Percentiles rank a stretch among this genome's conserved stretches.
phyloP scores from a whole-genome alignment of 2,797 vertebrate species.

The Acanthopagrus latus region DNA sequence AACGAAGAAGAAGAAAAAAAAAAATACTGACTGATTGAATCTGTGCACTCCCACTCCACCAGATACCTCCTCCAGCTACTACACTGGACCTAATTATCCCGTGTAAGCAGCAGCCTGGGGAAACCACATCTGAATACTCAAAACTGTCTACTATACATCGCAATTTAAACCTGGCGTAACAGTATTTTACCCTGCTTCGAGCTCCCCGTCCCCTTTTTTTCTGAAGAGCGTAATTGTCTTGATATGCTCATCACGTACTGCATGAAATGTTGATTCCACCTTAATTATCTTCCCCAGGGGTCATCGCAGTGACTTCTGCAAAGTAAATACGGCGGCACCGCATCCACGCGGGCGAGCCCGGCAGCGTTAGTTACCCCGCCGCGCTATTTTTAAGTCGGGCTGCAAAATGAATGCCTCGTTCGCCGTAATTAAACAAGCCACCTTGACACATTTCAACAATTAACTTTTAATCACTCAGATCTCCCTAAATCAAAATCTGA shows the following conservation, averaged over 20 bases:
- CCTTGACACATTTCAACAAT: conserved; percentile 77
- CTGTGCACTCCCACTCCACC: conserved; percentile 71
- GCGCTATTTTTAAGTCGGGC: conserved; percentile 60
- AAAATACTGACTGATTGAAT: conserved; percentile 74
- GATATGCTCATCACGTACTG: conserved; percentile 71
- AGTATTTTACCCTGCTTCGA: conserved; percentile 49
- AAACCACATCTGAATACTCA: conserved; percentile 66
- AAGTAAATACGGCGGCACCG: conserved; percentile 69
- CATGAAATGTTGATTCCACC: conserved; percentile 77
- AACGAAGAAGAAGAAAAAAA: neutral
- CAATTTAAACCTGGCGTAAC: conserved; percentile 56
- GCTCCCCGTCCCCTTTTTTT: conserved; percentile 34
- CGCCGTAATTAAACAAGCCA: conserved; percentile 73
- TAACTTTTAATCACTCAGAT: conserved; percentile 73
- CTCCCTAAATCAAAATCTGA: conserved; percentile 70
- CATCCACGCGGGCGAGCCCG: conserved; percentile 34
- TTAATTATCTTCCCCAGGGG: conserved; percentile 79
- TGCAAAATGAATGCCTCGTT: conserved; percentile 57
- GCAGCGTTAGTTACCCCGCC: conserved; percentile 37
- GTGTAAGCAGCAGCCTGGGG: conserved; percentile 69
- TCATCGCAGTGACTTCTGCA: conserved; percentile 71
- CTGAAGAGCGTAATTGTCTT: conserved; percentile 65
- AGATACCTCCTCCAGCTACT: conserved; percentile 67
- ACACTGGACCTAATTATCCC: conserved; percentile 79
- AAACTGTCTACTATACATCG: conserved; percentile 66